phyloP scores from a whole-genome alignment of 2,113 vertebrate genomes.

The Mus musculus region GRCm39 chr9:24886501-24887000 shows the following conservation, averaged over 20 bases:
- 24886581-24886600: background rate
- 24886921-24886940: background rate
- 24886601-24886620: too few relatives aligned
- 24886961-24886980: background rate
- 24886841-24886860: background rate
- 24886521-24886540: background rate
- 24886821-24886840: background rate
- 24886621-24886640: background rate
- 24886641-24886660: rapidly evolving
- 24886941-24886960: background rate
- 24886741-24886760: background rate
- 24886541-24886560: rapidly evolving
- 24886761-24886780: rapidly evolving
- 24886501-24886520: background rate
- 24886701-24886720: background rate
- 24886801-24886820: background rate
- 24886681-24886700: background rate
- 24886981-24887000: background rate
- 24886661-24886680: background rate
- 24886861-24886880: background rate
- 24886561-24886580: background rate
- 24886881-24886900: background rate
- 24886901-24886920: background rate
- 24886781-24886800: background rate
- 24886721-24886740: background rate